Evolutionary conservation across 2,888 invertebrate species (phyloP).

Genomic region (Meiosimyza platycephala): DNA sequence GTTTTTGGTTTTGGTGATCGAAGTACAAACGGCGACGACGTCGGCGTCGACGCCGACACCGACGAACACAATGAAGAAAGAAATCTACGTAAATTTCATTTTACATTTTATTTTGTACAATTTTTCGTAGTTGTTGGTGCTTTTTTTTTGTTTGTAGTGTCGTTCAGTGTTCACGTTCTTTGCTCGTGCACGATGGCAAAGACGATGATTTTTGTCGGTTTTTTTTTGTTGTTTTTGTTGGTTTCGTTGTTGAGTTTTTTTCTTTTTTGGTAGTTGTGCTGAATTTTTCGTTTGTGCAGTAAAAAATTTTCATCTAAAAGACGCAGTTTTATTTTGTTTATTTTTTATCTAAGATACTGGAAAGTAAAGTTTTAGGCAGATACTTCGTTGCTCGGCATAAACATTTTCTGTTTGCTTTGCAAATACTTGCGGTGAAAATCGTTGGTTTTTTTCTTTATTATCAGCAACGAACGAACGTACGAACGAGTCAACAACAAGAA

Average conservation of each 20-base stretch:
- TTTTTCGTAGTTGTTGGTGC: constrained; percentile 10
- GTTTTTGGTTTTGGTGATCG: not conserved
- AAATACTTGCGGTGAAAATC: too few species aligned
- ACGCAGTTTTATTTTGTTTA: too few species aligned
- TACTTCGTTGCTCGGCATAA: too few species aligned
- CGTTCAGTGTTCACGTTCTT: constrained; percentile 20
- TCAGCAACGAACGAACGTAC: too few species aligned
- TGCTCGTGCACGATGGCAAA: constrained; percentile 7
- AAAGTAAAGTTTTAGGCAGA: too few species aligned
- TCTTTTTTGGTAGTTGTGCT: too few species aligned
- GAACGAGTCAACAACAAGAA: too few species aligned
- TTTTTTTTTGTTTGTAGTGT: not conserved
- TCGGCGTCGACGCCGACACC: not conserved
- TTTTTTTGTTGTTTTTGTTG: not conserved
- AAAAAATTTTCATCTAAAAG: too few species aligned
- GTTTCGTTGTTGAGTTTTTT: not conserved
- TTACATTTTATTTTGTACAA: constrained; percentile 23
- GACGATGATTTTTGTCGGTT: not conserved
- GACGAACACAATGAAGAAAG: constrained; percentile 14
- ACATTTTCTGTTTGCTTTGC: too few species aligned
- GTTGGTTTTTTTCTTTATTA: too few species aligned
- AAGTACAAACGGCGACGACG: not conserved
- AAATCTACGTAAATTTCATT: constrained; percentile 36
- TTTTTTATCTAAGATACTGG: too few species aligned
- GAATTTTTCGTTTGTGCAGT: too few species aligned